Base-by-base conservation (phyloP, 2,888 invertebrate species). In the Luperina nickerlii region DNA sequence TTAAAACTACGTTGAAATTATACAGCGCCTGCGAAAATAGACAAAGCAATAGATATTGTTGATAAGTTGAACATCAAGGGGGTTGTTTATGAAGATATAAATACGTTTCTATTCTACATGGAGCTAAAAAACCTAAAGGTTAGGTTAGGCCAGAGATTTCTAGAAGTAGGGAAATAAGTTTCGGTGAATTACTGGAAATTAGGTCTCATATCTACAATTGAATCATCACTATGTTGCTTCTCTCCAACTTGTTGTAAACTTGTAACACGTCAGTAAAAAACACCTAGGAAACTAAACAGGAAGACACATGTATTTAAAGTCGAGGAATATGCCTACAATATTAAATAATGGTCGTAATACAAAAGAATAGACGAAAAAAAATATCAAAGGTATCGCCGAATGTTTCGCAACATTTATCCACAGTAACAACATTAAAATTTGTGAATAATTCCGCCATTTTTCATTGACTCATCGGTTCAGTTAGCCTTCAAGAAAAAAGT, bases 401-500 rank as follows among this genome's bases (percentile, higher is more conserved):
- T 81, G 82, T 83, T 84, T 74, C 78, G 74, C 73, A 78, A 81
- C 66, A 79, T 86, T 78, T 68, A 86, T 78, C 70, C 65, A 74
- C 45, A 38, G 81, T 74, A 82, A 83, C 78, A 79, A 80, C 86
- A 86, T 85, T 85, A 85, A 81, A 84, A 83, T 89, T 88, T 84
- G 81, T 86, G 86, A 82, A 86, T 90, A 90, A 90, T 88, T 90
- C 87, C 78, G 45, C 85, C 82, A 89, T 89, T 89, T 91, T 90
- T 89, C 90, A 92, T 90, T 88, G 89, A 87, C 62, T 82, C 82
- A 91, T 93, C 92, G 93, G 91, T 93, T 93, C 89, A 74, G 84
- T 84, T 83, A 88, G 89, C 91, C 90, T 91, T 92, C 89, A 92
- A 90, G 89, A 89, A 92, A 92, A 92, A 94, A 93, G 91, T 94